Base-by-base conservation (phyloP, 2,797 vertebrate species). In the Pseudochromis fuscus region DNA sequence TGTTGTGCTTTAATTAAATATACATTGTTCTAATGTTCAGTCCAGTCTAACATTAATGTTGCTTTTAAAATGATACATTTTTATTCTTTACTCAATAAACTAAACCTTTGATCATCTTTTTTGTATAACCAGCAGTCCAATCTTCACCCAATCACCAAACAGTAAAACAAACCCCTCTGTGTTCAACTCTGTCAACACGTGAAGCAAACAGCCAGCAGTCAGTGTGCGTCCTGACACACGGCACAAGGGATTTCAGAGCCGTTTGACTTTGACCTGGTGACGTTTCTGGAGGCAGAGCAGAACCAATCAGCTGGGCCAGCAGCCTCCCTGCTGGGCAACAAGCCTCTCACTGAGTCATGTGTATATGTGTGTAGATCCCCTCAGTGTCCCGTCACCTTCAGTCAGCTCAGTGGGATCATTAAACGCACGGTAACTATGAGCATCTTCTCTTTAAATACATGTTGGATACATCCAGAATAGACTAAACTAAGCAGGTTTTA, bases 331-430 rank as follows among this genome's bases (percentile, higher is more conserved):
- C 88, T 79, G 85, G 60, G 78, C 71, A 85, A 81, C 86, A 87
- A 58, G 79, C 56, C 78, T 85, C 88, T 88, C 86, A 79, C 89
- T 85, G 86, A 85, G 80, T 79, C 73, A 28, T 84, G 65, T 81
- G 66, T 79, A 68, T 81, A 63, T 67, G 51, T 49, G 67, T 70
- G 66, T 75, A 67, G 81, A 79, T 80, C 57, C 60, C 63, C 64
- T 86, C 61, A 56, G 60, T 85, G 84, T 75, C 82, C 79, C 79
- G 81, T 81, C 83, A 71, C 50, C 68, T 71, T 86, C 69, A 23
- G 75, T 87, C 83, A 67, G 28, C 60, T 82, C 71, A 58, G 67
- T 63, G 64, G 31, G 53, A 59, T 59, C 45, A 76, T 70, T 69
- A 79, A 62, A 65, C 21, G 46, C 21, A 74, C 18, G 18, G 37